Evolutionary conservation across 64 coral and sea anemone species (phyloP).

Genomic region (Montipora foliosa): DNA sequence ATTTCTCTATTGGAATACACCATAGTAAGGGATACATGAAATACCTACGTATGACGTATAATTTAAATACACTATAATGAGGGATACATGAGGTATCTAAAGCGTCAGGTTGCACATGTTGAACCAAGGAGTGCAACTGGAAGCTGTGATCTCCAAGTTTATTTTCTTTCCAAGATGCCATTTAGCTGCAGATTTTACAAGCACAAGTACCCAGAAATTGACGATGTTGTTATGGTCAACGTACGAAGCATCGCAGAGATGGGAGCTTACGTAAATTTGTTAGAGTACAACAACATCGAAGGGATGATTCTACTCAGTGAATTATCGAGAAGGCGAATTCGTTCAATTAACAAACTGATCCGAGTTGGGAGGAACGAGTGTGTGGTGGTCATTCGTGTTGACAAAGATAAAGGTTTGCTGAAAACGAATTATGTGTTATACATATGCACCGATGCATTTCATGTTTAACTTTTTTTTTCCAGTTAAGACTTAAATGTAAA

Average conservation of each 20-base stretch:
- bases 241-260: conserved; percentile 99
- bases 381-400: conserved; percentile 99
- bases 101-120: too few relatives aligned
- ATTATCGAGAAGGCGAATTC: conserved; percentile 94
- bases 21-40: too few relatives aligned
- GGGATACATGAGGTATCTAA: too few relatives aligned
- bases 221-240: conserved; percentile 99
- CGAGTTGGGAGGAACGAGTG: conserved; percentile 97
- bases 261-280: conserved; percentile 97
- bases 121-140: too few relatives aligned
- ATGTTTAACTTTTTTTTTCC: too few relatives aligned
- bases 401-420: conserved; percentile 97
- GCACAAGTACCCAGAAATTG: conserved; percentile 96
- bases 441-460: too few relatives aligned
- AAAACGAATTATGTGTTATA: not conserved
- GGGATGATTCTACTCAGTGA: conserved; percentile 99
- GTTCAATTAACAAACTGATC: conserved; percentile 99
- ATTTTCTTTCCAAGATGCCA: conserved; percentile 73
- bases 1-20: too few relatives aligned
- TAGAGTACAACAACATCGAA: conserved; percentile 99
- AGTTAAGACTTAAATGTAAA: too few relatives aligned
- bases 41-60: too few relatives aligned
- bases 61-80: too few relatives aligned
- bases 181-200: conserved; percentile 98
- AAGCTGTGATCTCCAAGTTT: not conserved